Base-by-base conservation (phyloP, 2,113 vertebrate species). In the Coryphaenoides rupestris region DNA sequence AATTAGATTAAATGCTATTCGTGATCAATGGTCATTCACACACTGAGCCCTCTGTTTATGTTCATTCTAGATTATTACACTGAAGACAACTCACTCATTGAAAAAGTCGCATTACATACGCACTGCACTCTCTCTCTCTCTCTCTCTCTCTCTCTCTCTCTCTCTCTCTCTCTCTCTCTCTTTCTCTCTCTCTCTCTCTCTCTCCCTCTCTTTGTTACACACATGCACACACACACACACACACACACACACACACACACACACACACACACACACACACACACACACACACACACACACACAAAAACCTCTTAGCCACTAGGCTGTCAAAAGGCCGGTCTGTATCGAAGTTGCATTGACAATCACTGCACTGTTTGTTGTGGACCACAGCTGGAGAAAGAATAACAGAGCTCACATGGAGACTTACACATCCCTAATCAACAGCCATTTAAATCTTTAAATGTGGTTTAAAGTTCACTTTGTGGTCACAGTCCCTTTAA, bases 371-470 rank as follows among this genome's bases (percentile, higher is more conserved):
- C 83, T 90, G 89, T 91, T 85, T 72, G 68, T 66, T 75, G 65
- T 74, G 65, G 72, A 68, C 63, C 88, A 88, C 88, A 90, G 90
- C 89, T 90, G 87, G 84, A 88, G 70, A 66, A 63, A 84, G 62
- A 70, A 67, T 69, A 74, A 78, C 74, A 81, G 52, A 66, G 79
- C 79, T 74, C 60, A 74, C 67, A 73, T 78, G 70, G 63, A 75
- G 68, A 79, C 66, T 54, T 73, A 81, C 71, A 75, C 73, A 78
- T 79, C 76, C 33, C 76, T 54, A 75, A 58, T 68, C 70, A 21
- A 62, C 78, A 68, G 59, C 69, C 53, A 73, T 60, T 79, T 57
- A 68, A 74, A 69, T n/a, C 63, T 58, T 45, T 40, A 40, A 40
- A 40, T 40, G 33, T 5, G 33, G 15, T 50, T 50, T 50, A 50